These are phyloP conservation scores for Sturnira hondurensis DNA, from an alignment of 2,113 vertebrate species.

Conservation along the genomic window DNA sequence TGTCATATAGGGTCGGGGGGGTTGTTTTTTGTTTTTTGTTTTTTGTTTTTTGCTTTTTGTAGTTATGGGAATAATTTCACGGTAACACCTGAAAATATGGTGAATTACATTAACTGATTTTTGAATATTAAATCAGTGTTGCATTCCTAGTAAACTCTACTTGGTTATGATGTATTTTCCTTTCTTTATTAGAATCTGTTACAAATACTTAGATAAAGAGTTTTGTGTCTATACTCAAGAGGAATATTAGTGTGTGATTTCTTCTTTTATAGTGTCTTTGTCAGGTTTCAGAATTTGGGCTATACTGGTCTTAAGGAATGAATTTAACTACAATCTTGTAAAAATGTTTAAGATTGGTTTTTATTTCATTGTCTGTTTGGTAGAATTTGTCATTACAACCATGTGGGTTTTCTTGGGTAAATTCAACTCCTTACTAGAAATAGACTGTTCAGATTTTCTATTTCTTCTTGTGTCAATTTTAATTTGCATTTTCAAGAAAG, in stretches of 20 bases:
- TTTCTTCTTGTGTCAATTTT: conserved; percentile 3
- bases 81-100: not conserved
- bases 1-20: not conserved
- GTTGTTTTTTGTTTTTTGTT: not conserved
- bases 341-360: not conserved
- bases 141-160: not conserved
- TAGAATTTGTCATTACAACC: conserved; percentile 6
- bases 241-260: not conserved
- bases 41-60: not conserved
- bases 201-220: not conserved
- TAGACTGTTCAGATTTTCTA: not conserved
- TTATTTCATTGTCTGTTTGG: not conserved
- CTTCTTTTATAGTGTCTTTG: not conserved
- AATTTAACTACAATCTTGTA: not conserved
- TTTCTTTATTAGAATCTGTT: not conserved
- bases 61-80: not conserved
- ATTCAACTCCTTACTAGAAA: not conserved
- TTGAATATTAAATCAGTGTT: not conserved
- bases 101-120: not conserved
- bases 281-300: not conserved
- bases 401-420: not conserved
- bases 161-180: not conserved
- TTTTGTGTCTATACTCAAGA: not conserved
- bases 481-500: conserved; percentile 20
- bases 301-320: not conserved